Base-by-base conservation (phyloP, 2,113 vertebrate genomes). In the Polyodon spathula region DNA sequence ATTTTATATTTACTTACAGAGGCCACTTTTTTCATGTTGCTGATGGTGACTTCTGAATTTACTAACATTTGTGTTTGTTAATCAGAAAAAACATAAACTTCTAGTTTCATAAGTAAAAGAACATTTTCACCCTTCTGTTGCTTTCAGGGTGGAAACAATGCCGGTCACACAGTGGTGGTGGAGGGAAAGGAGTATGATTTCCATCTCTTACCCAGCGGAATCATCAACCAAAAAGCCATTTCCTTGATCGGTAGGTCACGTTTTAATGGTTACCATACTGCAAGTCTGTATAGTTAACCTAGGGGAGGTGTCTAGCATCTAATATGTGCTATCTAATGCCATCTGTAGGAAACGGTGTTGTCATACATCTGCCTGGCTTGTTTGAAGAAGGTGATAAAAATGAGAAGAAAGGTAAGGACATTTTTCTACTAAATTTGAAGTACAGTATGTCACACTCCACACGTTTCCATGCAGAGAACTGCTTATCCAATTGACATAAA, bases 301-400 rank as follows among this genome's bases (percentile, higher is more conserved):
- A 27, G 27, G 27, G 27, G 27, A 27, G 27, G 27, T 27, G 27
- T 27, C 27, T 27, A 27, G 27, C 27, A 27, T 27, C 27, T 27
- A 27, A 27, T 3, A 0, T 50, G 12, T 59, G 65, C 40, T 41
- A 66, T 68, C 62, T 63, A 10, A 40, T 66, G 12, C 39, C 17
- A 61, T 48, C 51, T 67, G 43, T 75, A 99, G 96, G 96, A 69
- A 99, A 99, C 5, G 96, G 96, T 10, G 96, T 98, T 56, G 96
- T 99, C 63, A 90, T 99, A 76, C 96, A 99, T 84, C 79, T 99
- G 64, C 95, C 95, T 1, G 96, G 94, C 67, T 79, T 98, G 80
- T 99, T 99, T 72, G 96, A 99, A 72, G 96, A 99, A 70, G 94
- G 94, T 10, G 95, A 99, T 75, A 99, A 97, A 86, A 98, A 98